Percentiles rank a stretch among this genome's conserved stretches.
These are phyloP conservation scores for Prorops nasuta DNA, from an alignment of 1,140 invertebrate genomes.

Conservation along the genomic window DNA sequence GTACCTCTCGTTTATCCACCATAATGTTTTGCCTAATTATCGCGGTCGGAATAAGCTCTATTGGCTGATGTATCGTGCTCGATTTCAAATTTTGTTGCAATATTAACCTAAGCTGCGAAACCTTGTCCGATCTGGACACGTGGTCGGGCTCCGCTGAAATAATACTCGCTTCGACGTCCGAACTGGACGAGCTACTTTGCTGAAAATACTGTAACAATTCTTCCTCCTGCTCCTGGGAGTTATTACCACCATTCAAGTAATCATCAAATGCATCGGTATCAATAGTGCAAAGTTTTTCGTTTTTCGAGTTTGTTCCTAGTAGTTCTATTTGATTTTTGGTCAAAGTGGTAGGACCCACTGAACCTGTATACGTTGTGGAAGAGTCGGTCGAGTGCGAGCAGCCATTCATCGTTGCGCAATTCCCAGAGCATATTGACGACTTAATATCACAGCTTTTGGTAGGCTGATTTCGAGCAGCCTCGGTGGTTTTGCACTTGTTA, in stretches of 20 bases:
- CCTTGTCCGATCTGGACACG: constrained; percentile 61
- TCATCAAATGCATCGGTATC: constrained; percentile 77
- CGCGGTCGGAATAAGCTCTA: constrained; percentile 30
- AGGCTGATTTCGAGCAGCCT: constrained; percentile 26
- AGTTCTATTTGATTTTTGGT: constrained; percentile 37
- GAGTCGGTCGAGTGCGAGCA: constrained; percentile 20
- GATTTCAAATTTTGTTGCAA: constrained; percentile 67
- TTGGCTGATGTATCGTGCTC: constrained; percentile 40
- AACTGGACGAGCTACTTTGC: constrained; percentile 54
- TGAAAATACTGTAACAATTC: constrained; percentile 78
- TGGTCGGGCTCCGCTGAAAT: constrained; percentile 31
- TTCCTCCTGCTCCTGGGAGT: constrained; percentile 77
- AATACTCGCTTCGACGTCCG: constrained; percentile 38
- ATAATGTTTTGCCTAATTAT: constrained; percentile 29
- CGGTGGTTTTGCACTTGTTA: constrained; percentile 27
- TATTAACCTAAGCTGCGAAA: constrained; percentile 71
- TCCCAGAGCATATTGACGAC: constrained; percentile 24
- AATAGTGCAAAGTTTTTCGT: constrained; percentile 62
- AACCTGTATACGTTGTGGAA: constrained; percentile 15
- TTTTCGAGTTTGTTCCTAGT: constrained; percentile 38
- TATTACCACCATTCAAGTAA: constrained; percentile 71
- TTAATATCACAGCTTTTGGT: constrained; percentile 46
- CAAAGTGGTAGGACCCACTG: constrained; percentile 19
- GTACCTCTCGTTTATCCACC: constrained; percentile 33
- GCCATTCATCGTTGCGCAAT: constrained; percentile 35